These are phyloP conservation scores for Nasonia oneida DNA, from an alignment of 2,888 invertebrate genomes.

Conservation along the genomic window DNA sequence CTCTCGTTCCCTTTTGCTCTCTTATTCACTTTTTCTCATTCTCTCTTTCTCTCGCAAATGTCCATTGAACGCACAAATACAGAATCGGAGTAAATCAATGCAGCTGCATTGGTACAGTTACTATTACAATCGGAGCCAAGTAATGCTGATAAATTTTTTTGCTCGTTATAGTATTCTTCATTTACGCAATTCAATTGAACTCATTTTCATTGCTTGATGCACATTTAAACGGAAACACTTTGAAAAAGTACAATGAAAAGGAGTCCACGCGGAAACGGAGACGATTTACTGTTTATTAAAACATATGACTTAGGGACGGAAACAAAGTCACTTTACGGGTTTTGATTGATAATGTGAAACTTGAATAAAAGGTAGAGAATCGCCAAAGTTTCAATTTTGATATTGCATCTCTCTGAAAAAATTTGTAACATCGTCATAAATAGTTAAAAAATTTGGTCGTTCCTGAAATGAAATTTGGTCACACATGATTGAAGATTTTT, in stretches of 20 bases:
- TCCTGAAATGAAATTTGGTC: conserved; percentile 50
- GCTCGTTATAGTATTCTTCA: background rate
- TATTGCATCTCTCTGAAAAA: conserved; percentile 22
- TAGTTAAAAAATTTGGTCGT: conserved; percentile 7
- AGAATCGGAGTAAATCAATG: conserved; percentile 44
- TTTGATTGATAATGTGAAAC: conserved; percentile 17
- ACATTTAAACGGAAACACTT: background rate
- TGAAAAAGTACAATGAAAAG: conserved; percentile 38
- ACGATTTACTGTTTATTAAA: conserved; percentile 24
- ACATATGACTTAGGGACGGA: conserved; percentile 46
- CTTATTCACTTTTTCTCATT: conserved; percentile 58
- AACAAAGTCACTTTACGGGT: conserved; percentile 32
- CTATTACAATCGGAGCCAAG: conserved; percentile 28
- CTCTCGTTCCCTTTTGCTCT: conserved; percentile 60
- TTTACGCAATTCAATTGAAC: conserved; percentile 34
- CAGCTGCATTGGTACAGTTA: conserved; percentile 15
- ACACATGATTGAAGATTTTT: conserved; percentile 12
- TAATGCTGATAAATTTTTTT: conserved; percentile 18
- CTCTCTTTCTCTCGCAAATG: conserved; percentile 28
- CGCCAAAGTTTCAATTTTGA: conserved; percentile 25
- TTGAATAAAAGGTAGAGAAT: conserved; percentile 6
- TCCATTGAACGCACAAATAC: conserved; percentile 49
- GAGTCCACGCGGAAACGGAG: conserved; percentile 22
- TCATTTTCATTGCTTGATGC: conserved; percentile 36
- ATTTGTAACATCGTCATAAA: background rate